Percentiles rank a stretch among this genome's conserved stretches.
Evolutionary conservation across 2,113 vertebrate species (phyloP).

Genomic region (Prionailurus bengalensis): DNA sequence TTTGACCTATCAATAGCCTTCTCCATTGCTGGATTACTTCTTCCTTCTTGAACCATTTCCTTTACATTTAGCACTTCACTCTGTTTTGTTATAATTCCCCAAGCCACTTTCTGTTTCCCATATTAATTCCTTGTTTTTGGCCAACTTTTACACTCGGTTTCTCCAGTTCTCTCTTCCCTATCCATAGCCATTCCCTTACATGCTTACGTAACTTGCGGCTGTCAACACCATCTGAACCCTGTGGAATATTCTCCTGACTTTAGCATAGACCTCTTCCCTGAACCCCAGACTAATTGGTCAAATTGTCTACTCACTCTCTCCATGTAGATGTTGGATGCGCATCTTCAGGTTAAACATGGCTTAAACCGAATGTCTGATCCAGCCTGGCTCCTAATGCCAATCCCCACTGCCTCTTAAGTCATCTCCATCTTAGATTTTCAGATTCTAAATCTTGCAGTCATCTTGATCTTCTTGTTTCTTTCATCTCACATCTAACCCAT

Average conservation of each 20-base stretch:
- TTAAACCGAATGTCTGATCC: not conserved
- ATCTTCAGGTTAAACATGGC: not conserved
- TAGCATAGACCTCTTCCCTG: not conserved
- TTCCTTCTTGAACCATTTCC: not conserved
- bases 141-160: too few species aligned
- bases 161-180: not conserved
- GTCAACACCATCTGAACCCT: not conserved
- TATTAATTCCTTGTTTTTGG: not conserved
- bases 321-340: rapidly evolving
- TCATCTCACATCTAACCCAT: not conserved
- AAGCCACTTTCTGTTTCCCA: not conserved
- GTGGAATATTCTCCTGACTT: not conserved
- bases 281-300: not conserved
- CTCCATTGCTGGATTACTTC: not conserved
- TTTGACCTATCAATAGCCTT: not conserved
- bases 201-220: not conserved
- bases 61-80: not conserved
- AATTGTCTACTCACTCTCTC: not conserved
- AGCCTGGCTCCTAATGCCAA: not conserved
- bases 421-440: not conserved
- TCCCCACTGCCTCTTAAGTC: not conserved
- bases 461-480: not conserved
- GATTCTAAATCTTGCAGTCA: not conserved
- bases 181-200: not conserved
- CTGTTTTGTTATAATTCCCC: not conserved